Evolutionary conservation across 2,797 vertebrate species (phyloP), one percentile per base, ranked within the genome.

Genomic region (Mormyrops boulengeri): DNA sequence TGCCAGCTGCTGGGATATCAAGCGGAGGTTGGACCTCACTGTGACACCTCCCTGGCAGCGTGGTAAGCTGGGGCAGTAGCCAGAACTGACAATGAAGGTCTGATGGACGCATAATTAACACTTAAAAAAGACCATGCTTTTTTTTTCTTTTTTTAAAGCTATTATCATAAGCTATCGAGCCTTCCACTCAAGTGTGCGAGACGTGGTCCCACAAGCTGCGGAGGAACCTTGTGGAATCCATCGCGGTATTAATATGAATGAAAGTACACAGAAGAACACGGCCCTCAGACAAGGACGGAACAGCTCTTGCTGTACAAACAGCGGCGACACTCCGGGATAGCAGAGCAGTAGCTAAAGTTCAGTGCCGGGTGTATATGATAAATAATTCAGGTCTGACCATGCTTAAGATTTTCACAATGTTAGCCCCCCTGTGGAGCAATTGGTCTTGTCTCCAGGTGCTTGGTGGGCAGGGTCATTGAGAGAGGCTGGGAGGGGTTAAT

Each of bases 301-400:
- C 84, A 14, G 84, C 26, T 14, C 49, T 12, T 44, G 0, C 93
- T 14, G n/a, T 92, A 94, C 94, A 95, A 95, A 96, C 93, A 91
- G 91, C 12, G 30, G 66, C 2, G 4, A 34, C 30, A 73, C 66
- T 38, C 30, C 30, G 1, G 30, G 11, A 69, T 69, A 69, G 66
- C 66, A 93, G 91, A 92, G 93, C 95, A 93, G 94, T 93, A 93
- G 94, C 93, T 93, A 90, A 95, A 96, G 95, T 93, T 95, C 94
- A 94, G 93, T 94, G 94, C 94, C 93, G 92, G 90, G 90, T 89
- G 93, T 94, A 94, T 96, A 94, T 92, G 93, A 96, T 97, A 96
- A 96, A 96, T 94, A 92, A 95, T 96, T 93, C 94, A 95, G 91
- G 92, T 90, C 93, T 94, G 93, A 93, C 93, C 92, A 94, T 94